Evolutionary conservation across 2,113 vertebrate genomes (phyloP), one percentile per base, ranked within the genome.

Genomic region (Psephotus haematonotus): DNA sequence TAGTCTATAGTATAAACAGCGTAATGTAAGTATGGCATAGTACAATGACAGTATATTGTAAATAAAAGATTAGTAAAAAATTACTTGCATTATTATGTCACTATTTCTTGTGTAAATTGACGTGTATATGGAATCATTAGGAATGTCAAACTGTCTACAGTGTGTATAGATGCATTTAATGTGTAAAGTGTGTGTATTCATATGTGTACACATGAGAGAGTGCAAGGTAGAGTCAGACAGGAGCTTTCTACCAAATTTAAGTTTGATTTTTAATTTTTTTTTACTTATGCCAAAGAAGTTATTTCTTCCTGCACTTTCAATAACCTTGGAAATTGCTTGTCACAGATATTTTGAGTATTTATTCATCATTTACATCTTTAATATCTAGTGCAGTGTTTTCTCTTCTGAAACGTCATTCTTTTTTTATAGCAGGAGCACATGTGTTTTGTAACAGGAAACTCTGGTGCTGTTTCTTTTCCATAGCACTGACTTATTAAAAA

Each of bases 401-500:
- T 92, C 17, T 78, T n/a, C 67, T 76, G 68, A 91, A 92, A 50
- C 2, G 3, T 83, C 43, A n/a, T 79, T 50, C 17, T 69, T 64
- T 84, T 91, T 94, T 88, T 84, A 71, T 79, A 95, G 69, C 39
- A 79, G 62, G 29, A 96, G 10, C 69, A 46, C 55, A 18, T 85
- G 64, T 86, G 55, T 60, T 85, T 89, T 95, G 39, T 95, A 95
- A 91, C 62, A 72, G 65, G 86, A 82, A 83, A 90, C 82, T 94
- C 50, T 85, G 79, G 57, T 57, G 12, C 50, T 89, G 65, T 55
- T 83, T 93, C 71, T 95, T 79, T 92, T 92, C 83, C 62, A 72
- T 52, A 41, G 35, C 76, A 68, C 60, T 92, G 78, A 47, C 81
- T 95, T 92, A 86, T 46, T 92, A 91, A 83, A 91, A 94, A 76